Conservation (phyloP, 2,797 vertebrate species). For the Phyllotis vaccarum region DNA sequence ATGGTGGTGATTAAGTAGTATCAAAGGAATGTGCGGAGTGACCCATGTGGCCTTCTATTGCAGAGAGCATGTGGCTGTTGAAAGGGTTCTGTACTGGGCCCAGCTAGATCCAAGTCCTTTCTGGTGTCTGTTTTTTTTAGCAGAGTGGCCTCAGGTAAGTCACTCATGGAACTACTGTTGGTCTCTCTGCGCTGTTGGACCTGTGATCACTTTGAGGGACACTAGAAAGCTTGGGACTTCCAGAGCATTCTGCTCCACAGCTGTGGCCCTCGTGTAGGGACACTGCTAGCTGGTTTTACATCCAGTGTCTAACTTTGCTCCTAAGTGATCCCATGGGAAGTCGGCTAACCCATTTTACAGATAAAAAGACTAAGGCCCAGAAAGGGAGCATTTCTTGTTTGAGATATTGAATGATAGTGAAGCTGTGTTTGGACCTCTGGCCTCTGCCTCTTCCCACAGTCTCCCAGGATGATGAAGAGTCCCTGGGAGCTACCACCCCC, state of each 20-base stretch:
- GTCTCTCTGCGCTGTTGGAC: background rate
- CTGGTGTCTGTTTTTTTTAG: background rate
- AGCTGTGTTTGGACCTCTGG: background rate
- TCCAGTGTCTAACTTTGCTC: background rate
- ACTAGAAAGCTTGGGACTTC: background rate
- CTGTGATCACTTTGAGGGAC: rapidly evolving
- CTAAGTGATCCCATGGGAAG: background rate
- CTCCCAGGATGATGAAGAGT: background rate
- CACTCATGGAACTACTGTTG: background rate
- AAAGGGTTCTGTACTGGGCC: background rate
- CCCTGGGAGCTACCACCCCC: background rate
- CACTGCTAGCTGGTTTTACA: background rate
- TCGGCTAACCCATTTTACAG: background rate
- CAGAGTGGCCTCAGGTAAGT: background rate
- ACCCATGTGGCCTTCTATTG: too few relatives aligned
- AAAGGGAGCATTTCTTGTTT: background rate
- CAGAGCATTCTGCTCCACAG: background rate
- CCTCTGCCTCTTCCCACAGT: background rate
- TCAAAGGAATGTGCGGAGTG: background rate
- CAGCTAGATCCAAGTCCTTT: background rate
- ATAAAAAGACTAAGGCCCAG: background rate
- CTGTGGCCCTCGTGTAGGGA: background rate
- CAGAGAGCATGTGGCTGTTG: background rate
- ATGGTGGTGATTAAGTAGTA: background rate
- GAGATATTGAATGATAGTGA: background rate